Evolutionary conservation across 2,797 vertebrate genomes (phyloP).

Genomic region (Acanthurus tractus): DNA sequence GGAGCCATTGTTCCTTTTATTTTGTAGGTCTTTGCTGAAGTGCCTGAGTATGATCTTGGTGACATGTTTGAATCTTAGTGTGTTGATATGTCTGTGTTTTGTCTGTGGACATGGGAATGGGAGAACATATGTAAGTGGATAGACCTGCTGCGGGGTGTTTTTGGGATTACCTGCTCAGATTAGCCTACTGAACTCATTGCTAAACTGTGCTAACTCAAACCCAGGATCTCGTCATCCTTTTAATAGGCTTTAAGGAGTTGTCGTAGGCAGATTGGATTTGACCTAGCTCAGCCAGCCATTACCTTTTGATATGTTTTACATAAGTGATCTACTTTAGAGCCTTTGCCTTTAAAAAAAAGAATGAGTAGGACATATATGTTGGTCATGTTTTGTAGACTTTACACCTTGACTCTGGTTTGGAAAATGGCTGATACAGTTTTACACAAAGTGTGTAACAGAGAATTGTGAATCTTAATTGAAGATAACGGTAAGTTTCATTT

Average conservation of each 20-base stretch:
- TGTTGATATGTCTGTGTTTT: background rate
- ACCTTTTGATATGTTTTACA: slow-evolving; percentile 37
- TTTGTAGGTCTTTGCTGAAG: slow-evolving; percentile 26
- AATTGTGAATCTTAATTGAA: no score
- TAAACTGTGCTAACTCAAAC: slow-evolving; percentile 42
- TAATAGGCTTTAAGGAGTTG: slow-evolving; percentile 64
- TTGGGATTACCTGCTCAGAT: slow-evolving; percentile 67
- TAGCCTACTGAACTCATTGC: slow-evolving; percentile 56
- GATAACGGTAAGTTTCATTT: no score
- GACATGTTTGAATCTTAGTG: background rate
- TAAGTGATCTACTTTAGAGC: slow-evolving; percentile 32
- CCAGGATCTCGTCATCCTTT: slow-evolving; percentile 43
- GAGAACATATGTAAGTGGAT: slow-evolving; percentile 35
- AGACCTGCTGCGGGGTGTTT: slow-evolving; percentile 29
- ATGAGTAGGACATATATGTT: background rate
- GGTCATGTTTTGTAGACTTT: slow-evolving; percentile 1
- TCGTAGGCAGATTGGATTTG: slow-evolving; percentile 56
- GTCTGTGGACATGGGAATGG: background rate
- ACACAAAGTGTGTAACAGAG: no score
- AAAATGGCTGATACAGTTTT: background rate
- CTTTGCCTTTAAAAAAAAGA: background rate
- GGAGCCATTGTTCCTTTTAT: slow-evolving; percentile 28
- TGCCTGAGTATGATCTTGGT: slow-evolving; percentile 20
- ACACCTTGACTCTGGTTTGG: background rate
- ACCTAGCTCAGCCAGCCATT: slow-evolving; percentile 27